Evolutionary conservation across 2,113 vertebrate genomes (phyloP).

Genomic region (Arenaria interpres): DNA sequence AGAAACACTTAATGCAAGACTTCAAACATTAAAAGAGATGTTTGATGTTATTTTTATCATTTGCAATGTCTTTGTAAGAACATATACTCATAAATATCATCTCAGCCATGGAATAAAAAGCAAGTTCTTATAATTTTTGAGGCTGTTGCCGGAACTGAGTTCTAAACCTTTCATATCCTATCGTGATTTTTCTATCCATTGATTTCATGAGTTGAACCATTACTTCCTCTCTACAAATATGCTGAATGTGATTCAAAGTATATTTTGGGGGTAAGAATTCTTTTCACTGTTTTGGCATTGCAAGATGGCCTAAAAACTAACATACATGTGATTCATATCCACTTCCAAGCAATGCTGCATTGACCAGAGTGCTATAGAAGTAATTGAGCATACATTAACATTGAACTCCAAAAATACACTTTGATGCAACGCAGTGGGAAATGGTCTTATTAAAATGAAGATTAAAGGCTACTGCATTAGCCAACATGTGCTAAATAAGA

Average conservation of each 20-base stretch:
- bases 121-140: background rate
- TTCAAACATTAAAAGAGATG: background rate
- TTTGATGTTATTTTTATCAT: background rate
- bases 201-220: background rate
- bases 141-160: background rate
- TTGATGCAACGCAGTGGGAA: background rate
- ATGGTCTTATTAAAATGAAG: background rate
- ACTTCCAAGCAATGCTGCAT: background rate
- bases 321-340: background rate
- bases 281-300: background rate
- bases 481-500: background rate
- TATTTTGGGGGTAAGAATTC: background rate
- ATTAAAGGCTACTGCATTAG: background rate
- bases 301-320: background rate
- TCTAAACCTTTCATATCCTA: background rate
- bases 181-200: background rate
- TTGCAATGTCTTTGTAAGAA: background rate
- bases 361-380: background rate
- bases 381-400: background rate
- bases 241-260: background rate
- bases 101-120: background rate
- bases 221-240: background rate
- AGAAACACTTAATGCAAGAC: background rate
- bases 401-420: background rate
- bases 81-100: background rate